Evolutionary conservation across 2,888 invertebrate genomes (phyloP), one percentile per base, ranked within the genome.

Genomic region (Torymus aiolomorphi): DNA sequence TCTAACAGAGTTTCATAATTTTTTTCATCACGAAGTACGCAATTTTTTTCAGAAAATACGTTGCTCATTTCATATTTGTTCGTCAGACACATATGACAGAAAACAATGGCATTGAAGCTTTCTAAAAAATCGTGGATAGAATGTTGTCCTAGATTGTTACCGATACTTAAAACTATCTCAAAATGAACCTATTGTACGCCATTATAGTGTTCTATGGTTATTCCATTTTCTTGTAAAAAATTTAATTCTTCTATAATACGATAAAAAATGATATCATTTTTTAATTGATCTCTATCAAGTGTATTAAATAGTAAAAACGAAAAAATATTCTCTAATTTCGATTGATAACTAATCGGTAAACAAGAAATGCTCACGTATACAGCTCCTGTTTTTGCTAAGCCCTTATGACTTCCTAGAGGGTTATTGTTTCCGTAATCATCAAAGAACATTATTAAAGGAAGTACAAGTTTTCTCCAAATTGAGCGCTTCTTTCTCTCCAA

Each of bases 11-110:
- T 14, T 49, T 74, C 51, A 76, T 84, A 84, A 80, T 81, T 82
- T n/a, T 72, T 31, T 31, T 20, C 42, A 56, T 57, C 72, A 24
- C 83, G 70, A 11, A 84, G 56, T 10, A n/a, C 31, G 42, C 74
- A 78, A 10, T 80, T 8, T n/a, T 20, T 69, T 63, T 81, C 84
- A 3, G 56, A 14, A n/a, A 54, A 67, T 54, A 67, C 12, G 5
- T 18, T 67, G 8, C 24, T 54, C 2, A 54, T 67, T 54, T 67
- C 18, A 24, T 67, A 24, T 54, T 10, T 52, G 5, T n/a, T 69
- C n/a, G 14, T 66, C 11, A 67, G 24, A 76, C 85, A 84, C n/a
- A 83, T 74, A 13, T 83, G 67, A 73, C 83, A 84, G 61, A 83
- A 83, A 10, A 56, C n/a, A 18, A 42, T 61, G 10, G 74, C 75